Percentiles rank a stretch among this genome's conserved stretches.
Evolutionary conservation across 1,140 invertebrate genomes (phyloP).

Genomic region (Hesperophylax magnus): DNA sequence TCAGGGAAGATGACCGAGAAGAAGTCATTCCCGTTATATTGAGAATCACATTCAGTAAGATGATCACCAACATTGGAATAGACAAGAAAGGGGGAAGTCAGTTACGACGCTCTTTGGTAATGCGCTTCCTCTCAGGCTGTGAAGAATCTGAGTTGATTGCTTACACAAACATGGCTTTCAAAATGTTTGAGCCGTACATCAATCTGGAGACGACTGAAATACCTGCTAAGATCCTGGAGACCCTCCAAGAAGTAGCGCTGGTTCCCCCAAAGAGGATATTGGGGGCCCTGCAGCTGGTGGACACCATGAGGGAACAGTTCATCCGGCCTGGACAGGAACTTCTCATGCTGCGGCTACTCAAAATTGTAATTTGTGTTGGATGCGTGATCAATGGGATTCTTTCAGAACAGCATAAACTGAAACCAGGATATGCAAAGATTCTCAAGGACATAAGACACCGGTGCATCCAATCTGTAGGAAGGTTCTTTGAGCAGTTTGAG

Average conservation of each 20-base stretch:
- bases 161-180: conserved; percentile 90
- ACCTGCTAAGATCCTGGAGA: conserved; percentile 65
- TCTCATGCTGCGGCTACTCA: conserved; percentile 79
- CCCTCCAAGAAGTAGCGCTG: conserved; percentile 74
- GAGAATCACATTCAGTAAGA: conserved; percentile 91
- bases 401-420: conserved; percentile 69
- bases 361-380: conserved; percentile 80
- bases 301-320: conserved; percentile 88
- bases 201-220: conserved; percentile 67
- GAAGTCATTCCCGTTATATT: conserved; percentile 86
- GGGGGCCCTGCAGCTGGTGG: conserved; percentile 83
- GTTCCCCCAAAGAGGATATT: conserved; percentile 81
- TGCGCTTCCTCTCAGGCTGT: conserved; percentile 89
- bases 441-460: conserved; percentile 79
- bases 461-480: conserved; percentile 74
- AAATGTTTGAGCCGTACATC: conserved; percentile 78
- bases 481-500: conserved; percentile 87
- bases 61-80: conserved; percentile 82
- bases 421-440: conserved; percentile 74
- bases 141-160: conserved; percentile 82
- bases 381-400: conserved; percentile 76
- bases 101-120: conserved; percentile 80
- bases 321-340: conserved; percentile 80
- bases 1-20: conserved; percentile 81
- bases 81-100: conserved; percentile 81